Conservation (phyloP, 2,888 invertebrate genomes). For the Trachelus stipa region DNA sequence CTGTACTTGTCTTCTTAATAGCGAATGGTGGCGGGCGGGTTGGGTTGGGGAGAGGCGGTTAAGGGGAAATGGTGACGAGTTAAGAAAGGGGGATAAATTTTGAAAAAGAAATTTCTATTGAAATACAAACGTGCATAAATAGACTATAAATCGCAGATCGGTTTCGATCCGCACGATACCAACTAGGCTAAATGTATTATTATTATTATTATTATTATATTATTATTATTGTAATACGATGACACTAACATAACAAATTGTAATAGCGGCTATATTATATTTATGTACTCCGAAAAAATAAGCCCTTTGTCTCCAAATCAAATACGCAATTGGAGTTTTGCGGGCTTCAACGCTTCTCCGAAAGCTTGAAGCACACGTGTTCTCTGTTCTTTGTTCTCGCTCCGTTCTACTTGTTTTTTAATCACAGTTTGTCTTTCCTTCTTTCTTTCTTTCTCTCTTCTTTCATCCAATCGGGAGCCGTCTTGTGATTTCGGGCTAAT, state of each 20-base stretch:
- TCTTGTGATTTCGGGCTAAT: not conserved
- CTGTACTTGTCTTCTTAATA: not conserved
- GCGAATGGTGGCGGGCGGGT: not conserved
- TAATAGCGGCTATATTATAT: slow-evolving; percentile 62
- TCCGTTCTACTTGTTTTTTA: not conserved
- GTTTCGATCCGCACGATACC: slow-evolving; percentile 55
- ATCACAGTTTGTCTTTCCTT: not conserved
- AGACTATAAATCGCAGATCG: slow-evolving; percentile 45
- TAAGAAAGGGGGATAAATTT: not conserved
- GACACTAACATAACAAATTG: slow-evolving; percentile 61
- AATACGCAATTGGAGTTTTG: not conserved
- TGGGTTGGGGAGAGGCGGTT: not conserved
- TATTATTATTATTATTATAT: slow-evolving; percentile 40
- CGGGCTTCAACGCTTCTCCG: not conserved
- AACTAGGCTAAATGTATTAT: slow-evolving; percentile 60
- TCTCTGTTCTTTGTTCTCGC: not conserved
- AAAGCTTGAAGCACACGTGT: not conserved
- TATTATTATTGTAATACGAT: slow-evolving; percentile 57
- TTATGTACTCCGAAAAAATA: slow-evolving; percentile 56
- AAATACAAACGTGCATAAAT: slow-evolving; percentile 48
- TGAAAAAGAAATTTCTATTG: slow-evolving; percentile 30
- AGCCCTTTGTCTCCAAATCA: not conserved
- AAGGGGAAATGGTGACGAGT: not conserved
- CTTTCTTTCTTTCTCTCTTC: not conserved
- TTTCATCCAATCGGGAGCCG: not conserved